Percentiles rank a stretch among this genome's conserved stretches.
These are phyloP conservation scores for Zoroaster sp. DNA, from an alignment of 53 echinoderm and acorn worm species.

Conservation along the genomic window DNA sequence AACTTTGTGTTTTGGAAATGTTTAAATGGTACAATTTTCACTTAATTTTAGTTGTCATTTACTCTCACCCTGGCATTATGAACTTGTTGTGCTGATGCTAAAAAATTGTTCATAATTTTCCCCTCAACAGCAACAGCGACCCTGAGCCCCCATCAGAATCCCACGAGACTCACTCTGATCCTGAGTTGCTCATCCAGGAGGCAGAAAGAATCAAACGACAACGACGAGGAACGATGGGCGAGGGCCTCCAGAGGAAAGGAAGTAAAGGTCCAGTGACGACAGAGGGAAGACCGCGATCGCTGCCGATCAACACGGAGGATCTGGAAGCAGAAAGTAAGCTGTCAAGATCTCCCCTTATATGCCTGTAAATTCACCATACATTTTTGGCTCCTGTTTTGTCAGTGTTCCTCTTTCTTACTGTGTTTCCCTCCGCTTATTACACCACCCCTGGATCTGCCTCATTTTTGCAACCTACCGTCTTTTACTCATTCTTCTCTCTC, in stretches of 20 bases:
- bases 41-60: too few relatives aligned
- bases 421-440: too few relatives aligned
- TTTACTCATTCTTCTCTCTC: background rate
- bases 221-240: constrained; percentile 83
- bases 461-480: background rate
- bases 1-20: background rate
- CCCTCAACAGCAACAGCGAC: constrained; percentile 52
- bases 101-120: too few relatives aligned
- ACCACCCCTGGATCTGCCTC: background rate
- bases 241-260: constrained; percentile 63
- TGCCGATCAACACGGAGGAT: constrained; percentile 79
- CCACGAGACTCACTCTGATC: constrained; percentile 71
- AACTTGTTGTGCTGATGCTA: too few relatives aligned
- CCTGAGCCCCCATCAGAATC: constrained; percentile 65
- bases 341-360: too few relatives aligned
- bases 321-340: constrained; percentile 47
- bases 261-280: constrained; percentile 33
- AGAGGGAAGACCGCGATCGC: constrained; percentile 79
- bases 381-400: background rate
- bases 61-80: too few relatives aligned
- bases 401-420: background rate
- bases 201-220: constrained; percentile 62
- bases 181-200: constrained; percentile 57
- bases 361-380: background rate
- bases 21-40: too few relatives aligned